Conservation (phyloP, 2,113 vertebrate genomes). For the Lethenteron reissneri region DNA sequence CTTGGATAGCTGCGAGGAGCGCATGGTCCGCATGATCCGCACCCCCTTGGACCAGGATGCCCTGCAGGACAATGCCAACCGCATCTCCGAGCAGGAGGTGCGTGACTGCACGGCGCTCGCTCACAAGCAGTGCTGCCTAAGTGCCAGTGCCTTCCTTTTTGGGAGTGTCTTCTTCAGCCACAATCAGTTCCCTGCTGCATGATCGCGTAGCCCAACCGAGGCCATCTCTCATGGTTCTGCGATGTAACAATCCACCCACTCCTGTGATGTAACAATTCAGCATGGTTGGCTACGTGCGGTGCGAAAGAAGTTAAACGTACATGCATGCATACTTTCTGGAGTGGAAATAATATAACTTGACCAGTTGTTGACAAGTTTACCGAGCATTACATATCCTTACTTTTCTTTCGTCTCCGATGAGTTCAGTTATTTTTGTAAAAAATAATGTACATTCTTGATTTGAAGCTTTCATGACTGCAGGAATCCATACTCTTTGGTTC, state of each 20-base stretch:
- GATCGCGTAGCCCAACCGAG: not conserved
- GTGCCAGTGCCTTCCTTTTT: not conserved
- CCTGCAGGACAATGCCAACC: slow-evolving; percentile 27
- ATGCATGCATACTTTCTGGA: too few relatives aligned
- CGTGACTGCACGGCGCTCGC: slow-evolving; percentile 9
- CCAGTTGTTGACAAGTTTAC: too few relatives aligned
- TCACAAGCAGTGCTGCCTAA: too few relatives aligned
- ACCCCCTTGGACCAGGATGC: slow-evolving; percentile 25
- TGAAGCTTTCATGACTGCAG: too few relatives aligned
- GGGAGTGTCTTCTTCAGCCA: not conserved
- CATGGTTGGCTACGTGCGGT: too few relatives aligned
- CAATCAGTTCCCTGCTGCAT: not conserved
- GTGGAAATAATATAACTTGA: too few relatives aligned
- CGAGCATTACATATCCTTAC: too few relatives aligned
- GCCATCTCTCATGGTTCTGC: not conserved
- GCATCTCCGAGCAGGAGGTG: slow-evolving; percentile 66
- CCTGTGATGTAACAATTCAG: not conserved
- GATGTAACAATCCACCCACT: not conserved
- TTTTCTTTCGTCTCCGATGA: too few relatives aligned
- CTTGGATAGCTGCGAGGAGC: slow-evolving; percentile 52
- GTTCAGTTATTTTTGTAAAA: too few relatives aligned
- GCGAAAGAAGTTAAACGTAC: too few relatives aligned
- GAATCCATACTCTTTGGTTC: too few relatives aligned
- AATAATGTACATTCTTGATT: too few relatives aligned
- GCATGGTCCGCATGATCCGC: slow-evolving; percentile 40